These are phyloP conservation scores for Pristiophorus japonicus DNA, from an alignment of 2,113 vertebrate genomes.

Conservation along the genomic window DNA sequence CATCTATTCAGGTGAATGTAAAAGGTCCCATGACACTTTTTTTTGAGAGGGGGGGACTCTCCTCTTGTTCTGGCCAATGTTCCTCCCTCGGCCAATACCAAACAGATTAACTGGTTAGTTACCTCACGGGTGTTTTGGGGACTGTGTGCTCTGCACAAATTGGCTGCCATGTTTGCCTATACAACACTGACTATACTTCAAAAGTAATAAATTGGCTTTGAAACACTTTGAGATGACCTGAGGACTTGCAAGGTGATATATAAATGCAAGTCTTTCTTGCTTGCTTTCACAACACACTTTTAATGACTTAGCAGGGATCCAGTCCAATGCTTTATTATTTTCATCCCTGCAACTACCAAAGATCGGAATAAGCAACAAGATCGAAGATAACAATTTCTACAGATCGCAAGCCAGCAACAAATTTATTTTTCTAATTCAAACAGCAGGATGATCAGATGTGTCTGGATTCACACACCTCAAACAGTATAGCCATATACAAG, in stretches of 20 bases:
- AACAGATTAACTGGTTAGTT: background rate
- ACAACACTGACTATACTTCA: background rate
- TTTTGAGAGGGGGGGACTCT: background rate
- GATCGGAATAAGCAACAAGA: background rate
- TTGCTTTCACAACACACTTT: background rate
- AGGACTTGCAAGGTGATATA: background rate
- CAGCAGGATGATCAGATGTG: background rate
- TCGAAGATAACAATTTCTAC: background rate
- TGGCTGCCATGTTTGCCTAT: background rate
- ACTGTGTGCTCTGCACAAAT: background rate
- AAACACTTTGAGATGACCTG: background rate
- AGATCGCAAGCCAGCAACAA: background rate
- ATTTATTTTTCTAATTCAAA: background rate
- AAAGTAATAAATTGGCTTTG: background rate
- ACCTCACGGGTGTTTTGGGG: background rate
- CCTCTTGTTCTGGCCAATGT: background rate
- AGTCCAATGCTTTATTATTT: background rate
- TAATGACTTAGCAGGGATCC: background rate
- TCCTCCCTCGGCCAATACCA: background rate
- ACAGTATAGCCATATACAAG: background rate
- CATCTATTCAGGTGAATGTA: background rate
- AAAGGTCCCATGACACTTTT: background rate
- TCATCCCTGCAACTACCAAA: background rate
- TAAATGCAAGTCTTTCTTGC: background rate
- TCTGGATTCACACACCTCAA: background rate